Conservation (phyloP, 1,140 invertebrate genomes). For the Conus ventricosus region DNA sequence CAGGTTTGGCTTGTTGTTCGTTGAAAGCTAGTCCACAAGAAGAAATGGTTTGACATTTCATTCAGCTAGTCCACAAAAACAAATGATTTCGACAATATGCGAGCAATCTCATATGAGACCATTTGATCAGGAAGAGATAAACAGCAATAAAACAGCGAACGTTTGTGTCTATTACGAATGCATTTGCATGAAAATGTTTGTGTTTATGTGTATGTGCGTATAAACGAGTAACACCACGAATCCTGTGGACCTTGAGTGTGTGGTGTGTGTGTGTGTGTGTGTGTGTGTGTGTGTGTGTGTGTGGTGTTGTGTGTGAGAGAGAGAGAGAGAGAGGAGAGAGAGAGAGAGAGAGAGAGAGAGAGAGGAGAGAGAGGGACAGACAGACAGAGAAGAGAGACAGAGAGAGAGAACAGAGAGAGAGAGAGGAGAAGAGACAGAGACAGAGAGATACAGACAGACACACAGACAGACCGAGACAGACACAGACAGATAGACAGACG, state of each 20-base stretch:
- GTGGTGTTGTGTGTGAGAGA: neutral
- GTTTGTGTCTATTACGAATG: too few relatives aligned
- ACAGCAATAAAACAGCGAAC: too few relatives aligned
- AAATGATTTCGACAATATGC: too few relatives aligned
- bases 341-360: constrained; percentile 9
- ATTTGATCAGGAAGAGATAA: too few relatives aligned
- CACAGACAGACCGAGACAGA: neutral
- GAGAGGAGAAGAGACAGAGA: constrained; percentile 13
- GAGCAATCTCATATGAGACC: too few relatives aligned
- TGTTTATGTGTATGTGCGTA: neutral
- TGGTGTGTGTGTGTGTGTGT: neutral
- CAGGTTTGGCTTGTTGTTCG: too few relatives aligned
- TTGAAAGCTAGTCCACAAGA: too few relatives aligned
- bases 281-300: neutral
- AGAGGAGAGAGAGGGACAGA: neutral
- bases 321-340: constrained; percentile 22
- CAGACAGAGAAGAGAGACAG: neutral
- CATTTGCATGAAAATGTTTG: neutral
- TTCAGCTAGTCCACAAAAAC: too few relatives aligned
- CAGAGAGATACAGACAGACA: neutral
- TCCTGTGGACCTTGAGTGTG: neutral
- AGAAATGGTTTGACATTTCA: too few relatives aligned
- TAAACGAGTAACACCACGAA: neutral
- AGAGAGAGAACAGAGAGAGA: constrained; percentile 9
- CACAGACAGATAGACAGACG: neutral